These are phyloP conservation scores for Cariama cristata DNA, from an alignment of 2,113 vertebrate genomes.

Conservation along the genomic window DNA sequence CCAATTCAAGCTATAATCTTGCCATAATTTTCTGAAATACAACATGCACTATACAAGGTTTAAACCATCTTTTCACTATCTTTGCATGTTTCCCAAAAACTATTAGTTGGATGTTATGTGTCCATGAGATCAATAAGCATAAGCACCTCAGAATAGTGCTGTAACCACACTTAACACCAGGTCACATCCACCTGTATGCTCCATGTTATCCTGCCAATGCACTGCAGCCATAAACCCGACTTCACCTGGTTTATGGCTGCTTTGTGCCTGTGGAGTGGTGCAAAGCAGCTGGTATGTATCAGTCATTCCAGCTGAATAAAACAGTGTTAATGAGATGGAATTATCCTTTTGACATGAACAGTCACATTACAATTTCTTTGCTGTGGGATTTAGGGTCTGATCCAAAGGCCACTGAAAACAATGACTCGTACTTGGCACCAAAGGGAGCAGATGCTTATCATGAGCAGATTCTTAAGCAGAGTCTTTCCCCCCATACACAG, in stretches of 20 bases:
- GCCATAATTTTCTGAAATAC: neutral
- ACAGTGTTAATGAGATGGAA: neutral
- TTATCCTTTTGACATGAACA: neutral
- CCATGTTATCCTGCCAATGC: neutral
- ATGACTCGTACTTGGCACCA: fast-evolving
- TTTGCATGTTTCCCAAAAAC: neutral
- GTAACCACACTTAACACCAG: neutral
- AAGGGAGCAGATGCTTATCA: neutral
- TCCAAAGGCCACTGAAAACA: neutral
- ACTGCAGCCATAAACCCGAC: neutral
- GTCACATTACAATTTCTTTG: neutral
- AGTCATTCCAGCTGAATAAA: neutral
- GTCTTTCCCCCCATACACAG: neutral
- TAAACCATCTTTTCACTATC: neutral
- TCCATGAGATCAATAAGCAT: neutral
- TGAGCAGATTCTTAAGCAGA: neutral
- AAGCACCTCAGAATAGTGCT: neutral
- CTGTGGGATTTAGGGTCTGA: neutral
- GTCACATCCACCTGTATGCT: neutral
- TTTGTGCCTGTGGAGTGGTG: neutral
- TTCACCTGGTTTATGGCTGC: too few relatives aligned
- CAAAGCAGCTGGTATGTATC: neutral
- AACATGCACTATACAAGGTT: neutral
- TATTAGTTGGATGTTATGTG: fast-evolving
- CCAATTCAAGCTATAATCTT: neutral